These are phyloP conservation scores for Lasioglossum oenotherae DNA, from an alignment of 2,888 invertebrate genomes.

Conservation along the genomic window DNA sequence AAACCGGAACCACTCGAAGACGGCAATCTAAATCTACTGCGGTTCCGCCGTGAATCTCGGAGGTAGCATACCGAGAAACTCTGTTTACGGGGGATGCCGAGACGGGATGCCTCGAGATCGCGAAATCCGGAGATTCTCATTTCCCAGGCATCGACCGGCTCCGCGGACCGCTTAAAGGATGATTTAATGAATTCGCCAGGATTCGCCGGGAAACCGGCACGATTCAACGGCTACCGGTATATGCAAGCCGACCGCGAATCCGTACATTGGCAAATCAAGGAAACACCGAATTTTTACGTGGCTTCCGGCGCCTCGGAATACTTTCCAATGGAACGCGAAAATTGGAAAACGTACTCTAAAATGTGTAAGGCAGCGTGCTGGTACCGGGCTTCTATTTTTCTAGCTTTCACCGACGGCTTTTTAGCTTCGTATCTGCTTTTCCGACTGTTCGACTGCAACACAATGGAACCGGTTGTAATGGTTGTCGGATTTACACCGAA, in stretches of 20 bases:
- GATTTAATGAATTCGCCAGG: constrained; percentile 61
- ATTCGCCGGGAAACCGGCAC: background rate
- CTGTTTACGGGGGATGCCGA: constrained; percentile 59
- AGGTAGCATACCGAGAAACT: constrained; percentile 69
- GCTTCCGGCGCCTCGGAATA: background rate
- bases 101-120: constrained; percentile 55
- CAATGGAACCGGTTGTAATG: background rate
- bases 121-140: constrained; percentile 62
- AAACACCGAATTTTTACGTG: background rate
- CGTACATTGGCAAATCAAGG: background rate
- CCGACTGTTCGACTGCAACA: background rate
- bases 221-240: constrained; percentile 19
- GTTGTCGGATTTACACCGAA: constrained; percentile 15
- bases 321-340: background rate
- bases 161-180: constrained; percentile 46
- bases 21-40: constrained; percentile 60
- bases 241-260: background rate
- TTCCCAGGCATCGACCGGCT: constrained; percentile 60
- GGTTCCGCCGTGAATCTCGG: constrained; percentile 65
- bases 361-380: background rate
- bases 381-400: background rate
- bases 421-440: background rate
- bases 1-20: constrained; percentile 54
- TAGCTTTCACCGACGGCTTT: background rate
- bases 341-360: background rate